Evolutionary conservation across 2,888 invertebrate species (phyloP), one percentile per base, ranked within the genome.

Genomic region (Penaeus monodon): DNA sequence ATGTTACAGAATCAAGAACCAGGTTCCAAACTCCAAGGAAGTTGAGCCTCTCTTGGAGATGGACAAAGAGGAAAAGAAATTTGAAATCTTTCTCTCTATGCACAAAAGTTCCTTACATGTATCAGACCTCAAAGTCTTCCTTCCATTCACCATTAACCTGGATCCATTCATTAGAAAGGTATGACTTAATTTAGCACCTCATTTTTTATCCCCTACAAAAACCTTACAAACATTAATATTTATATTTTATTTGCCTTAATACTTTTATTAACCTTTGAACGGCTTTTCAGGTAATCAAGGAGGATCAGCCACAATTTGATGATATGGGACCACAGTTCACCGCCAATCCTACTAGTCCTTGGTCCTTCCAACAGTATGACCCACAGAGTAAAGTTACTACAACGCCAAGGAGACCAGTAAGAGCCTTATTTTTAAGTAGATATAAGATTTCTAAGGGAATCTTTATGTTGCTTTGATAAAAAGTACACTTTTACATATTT

Each of bases 131-230:
- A 97, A 98, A 92, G 96, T 98, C 91, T 99, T 99, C 93, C 94
- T 99, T 89, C 99, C 99, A 0, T 99, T 99, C 92, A 99, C 99
- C 27, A 99, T 99, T 91, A 99, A 99, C 93, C 94, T 99, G 85
- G 99, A 99, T 94, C 99, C 99, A 0, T 99, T 98, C 92, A 95
- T 99, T 89, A 96, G 98, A 92, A 99, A 99, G 93, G 96, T 98
- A 85, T 97, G 99, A 57, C 49, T 49, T 49, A 49, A 49, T 49
- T 49, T 49, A 49, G 14, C 49, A 49, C 14, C 68, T 77, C 63
- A 38, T 38, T 38, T 57, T 57, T 57, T 57, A 57, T 57, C 57
- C 17, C 57, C 14, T 2, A 57, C 57, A 57, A 20, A 20, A 57
- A 57, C 14, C 14, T 57, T 17, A 12, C 12, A 14, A 57, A 12